Evolutionary conservation across 2,888 invertebrate genomes (phyloP).

Genomic region (Agrenia bidenticulata): DNA sequence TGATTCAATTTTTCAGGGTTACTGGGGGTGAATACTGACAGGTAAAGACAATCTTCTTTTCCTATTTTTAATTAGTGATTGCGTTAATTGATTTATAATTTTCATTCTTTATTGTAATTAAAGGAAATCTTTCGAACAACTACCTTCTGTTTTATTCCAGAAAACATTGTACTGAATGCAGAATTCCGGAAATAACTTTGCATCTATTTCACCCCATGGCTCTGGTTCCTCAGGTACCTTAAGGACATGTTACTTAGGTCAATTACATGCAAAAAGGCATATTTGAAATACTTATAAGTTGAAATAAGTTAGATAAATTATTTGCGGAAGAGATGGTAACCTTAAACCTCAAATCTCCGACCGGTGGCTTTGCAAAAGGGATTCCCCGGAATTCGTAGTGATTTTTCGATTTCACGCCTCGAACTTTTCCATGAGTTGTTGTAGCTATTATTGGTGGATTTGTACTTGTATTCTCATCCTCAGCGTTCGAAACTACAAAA

Average conservation of each 20-base stretch:
- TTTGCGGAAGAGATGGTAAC: conserved; percentile 9
- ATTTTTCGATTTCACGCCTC: conserved; percentile 23
- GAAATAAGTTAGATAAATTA: background rate
- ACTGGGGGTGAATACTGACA: conserved; percentile 22
- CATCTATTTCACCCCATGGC: conserved; percentile 24
- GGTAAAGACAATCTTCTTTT: background rate
- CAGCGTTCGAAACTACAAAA: background rate
- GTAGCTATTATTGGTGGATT: too few species aligned
- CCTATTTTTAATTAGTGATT: too few species aligned
- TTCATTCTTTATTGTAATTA: conserved; percentile 11
- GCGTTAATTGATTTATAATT: too few species aligned
- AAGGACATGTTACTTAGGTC: background rate
- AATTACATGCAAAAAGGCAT: background rate
- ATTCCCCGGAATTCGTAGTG: conserved; percentile 39
- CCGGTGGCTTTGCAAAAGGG: conserved; percentile 35
- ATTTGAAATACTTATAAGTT: background rate
- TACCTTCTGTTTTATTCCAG: conserved; percentile 40
- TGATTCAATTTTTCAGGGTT: background rate
- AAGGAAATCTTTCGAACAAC: conserved; percentile 37
- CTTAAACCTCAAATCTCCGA: conserved; percentile 31
- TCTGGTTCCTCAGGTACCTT: conserved; percentile 31
- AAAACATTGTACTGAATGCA: conserved; percentile 44
- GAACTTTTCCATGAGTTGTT: conserved; percentile 34
- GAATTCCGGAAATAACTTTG: conserved; percentile 31
- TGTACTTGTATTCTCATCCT: conserved; percentile 13